Evolutionary conservation across 2,888 invertebrate species (phyloP), one percentile per base, ranked within the genome.

Genomic region (Euphydryas editha): DNA sequence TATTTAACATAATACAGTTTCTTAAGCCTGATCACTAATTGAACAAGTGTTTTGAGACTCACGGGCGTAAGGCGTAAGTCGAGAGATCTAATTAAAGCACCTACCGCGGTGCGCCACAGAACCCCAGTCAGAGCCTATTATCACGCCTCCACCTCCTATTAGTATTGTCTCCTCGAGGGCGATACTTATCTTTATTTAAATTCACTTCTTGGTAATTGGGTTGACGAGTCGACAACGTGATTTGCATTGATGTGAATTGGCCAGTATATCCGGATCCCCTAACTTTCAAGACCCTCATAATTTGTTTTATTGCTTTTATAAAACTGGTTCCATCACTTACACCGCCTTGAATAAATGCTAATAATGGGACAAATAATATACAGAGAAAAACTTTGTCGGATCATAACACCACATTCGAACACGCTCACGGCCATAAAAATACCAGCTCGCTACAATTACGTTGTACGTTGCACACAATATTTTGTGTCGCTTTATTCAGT

Each of bases 131-230:
- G 85, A 81, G 89, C 88, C 92, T 86, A 92, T 92, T 92, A 91
- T 90, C 90, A 83, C 90, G 89, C 89, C 89, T 88, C 91, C 89
- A 81, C 84, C 86, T 85, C 87, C 90, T 89, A 92, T 92, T 92
- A 92, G 92, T 92, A 92, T 92, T 92, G 92, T 92, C 92, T 92
- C 87, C 88, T 89, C 85, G 87, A 90, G 91, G 88, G 91, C 90
- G 92, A 92, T 92, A 92, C 92, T 92, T 92, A 92, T 92, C 92
- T 92, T 92, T 92, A 92, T 92, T 92, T 92, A 92, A 92, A 92
- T 92, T 92, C 92, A 92, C 92, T 92, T 92, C 92, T 91, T 92
- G 87, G 91, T 92, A 92, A 92, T 92, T 92, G 92, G 91, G 91
- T 92, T 92, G 92, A 92, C 92, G 91, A 92, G 91, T 92, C 90